Base-by-base conservation (phyloP, 2,797 vertebrate genomes). In the Bradypodion pumilum region DNA sequence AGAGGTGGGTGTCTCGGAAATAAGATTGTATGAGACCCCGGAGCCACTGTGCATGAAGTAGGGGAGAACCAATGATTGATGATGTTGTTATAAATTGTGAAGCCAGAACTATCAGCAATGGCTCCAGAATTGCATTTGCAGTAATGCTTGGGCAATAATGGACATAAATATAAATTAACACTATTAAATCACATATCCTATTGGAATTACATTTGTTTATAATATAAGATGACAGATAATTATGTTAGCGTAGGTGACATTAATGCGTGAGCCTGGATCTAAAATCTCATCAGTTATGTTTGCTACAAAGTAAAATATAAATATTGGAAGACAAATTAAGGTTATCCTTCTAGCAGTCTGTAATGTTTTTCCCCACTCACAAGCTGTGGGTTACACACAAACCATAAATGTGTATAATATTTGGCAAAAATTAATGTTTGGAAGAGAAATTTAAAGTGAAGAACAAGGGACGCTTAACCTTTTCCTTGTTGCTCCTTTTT, bases 161-260 rank as follows among this genome's bases (percentile, higher is more conserved):
- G 91, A 88, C 86, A 87, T 89, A 89, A 49, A 13, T 88, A 93
- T 85, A 92, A 91, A 86, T 89, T 94, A 94, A 95, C 87, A 49
- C 81, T 91, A 84, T 94, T 93, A 95, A 90, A 91, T 84, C 2
- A 0, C 85, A 89, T 94, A 92, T 82, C 84, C 91, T 94, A 88
- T 91, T 94, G 91, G 92, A 95, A 95, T 93, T 93, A 85, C 81
- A 89, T 95, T 95, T 96, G 85, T 92, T 91, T 94, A 91, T 94
- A 87, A 92, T 95, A 90, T 89, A 94, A 94, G 90, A 95, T 95
- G 92, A 93, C 91, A 94, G 93, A 93, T 95, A 94, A 94, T 78
- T 80, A 90, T 91, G 88, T 95, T 94, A 94, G 85, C 4, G 42
- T 88, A 95, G 87, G 88, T 93, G 89, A 91, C 92, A 95, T 92